Conservation (phyloP, 2,888 invertebrate species). For the Cyrtodaria siliqua region DNA sequence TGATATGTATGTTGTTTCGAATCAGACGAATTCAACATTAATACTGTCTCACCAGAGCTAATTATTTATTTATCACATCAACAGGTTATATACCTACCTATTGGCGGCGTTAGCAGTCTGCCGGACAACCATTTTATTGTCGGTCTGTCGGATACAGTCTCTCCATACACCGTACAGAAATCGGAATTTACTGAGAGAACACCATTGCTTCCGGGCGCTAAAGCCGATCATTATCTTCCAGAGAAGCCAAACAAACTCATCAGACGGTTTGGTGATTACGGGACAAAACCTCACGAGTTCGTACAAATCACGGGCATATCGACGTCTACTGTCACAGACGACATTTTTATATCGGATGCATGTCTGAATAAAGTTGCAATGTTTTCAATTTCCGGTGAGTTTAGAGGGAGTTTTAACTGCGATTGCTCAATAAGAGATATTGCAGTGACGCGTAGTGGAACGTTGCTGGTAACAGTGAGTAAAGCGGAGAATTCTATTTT, state of each 20-base stretch:
- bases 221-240: neutral
- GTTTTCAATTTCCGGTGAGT: constrained; percentile 64
- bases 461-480: constrained; percentile 67
- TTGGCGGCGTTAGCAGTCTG: constrained; percentile 68
- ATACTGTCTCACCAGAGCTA: too few species aligned
- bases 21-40: too few species aligned
- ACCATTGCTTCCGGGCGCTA: constrained; percentile 33
- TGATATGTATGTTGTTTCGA: too few species aligned
- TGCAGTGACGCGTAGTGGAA: constrained; percentile 64
- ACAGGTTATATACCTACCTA: constrained; percentile 67
- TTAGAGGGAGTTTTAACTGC: constrained; percentile 66
- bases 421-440: constrained; percentile 73
- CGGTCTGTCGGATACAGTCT: constrained; percentile 63
- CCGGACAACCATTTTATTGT: constrained; percentile 74
- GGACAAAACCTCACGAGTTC: constrained; percentile 61
- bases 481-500: constrained; percentile 65
- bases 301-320: constrained; percentile 67
- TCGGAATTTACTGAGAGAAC: constrained; percentile 26
- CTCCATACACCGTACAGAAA: constrained; percentile 22
- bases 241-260: constrained; percentile 35
- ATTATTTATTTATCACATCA: too few species aligned
- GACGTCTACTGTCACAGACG: constrained; percentile 61
- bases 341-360: constrained; percentile 67
- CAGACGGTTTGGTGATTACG: constrained; percentile 65
- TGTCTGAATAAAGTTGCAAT: constrained; percentile 67